These are phyloP conservation scores for Nettapus auritus DNA, from an alignment of 2,113 vertebrate genomes.

Conservation along the genomic window DNA sequence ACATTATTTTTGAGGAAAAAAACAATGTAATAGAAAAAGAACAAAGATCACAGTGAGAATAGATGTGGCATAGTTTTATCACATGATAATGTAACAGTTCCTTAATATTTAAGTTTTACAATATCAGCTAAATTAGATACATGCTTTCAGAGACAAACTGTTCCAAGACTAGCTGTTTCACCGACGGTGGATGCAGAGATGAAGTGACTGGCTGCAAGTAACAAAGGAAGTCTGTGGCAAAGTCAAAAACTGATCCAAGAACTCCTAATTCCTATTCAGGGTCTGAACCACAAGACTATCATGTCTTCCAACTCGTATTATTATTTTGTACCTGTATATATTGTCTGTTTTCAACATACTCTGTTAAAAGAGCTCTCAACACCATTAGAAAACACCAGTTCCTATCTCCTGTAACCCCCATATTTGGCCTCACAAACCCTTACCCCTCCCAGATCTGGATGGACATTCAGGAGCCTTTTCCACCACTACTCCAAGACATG, in stretches of 20 bases:
- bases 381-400: neutral
- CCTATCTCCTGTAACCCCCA: neutral
- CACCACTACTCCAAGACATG: neutral
- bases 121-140: constrained; percentile 2
- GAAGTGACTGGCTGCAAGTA: neutral
- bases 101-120: constrained; percentile 35
- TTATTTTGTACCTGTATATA: neutral
- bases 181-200: neutral
- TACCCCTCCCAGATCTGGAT: neutral
- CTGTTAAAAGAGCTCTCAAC: neutral
- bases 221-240: constrained; percentile 21
- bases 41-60: neutral
- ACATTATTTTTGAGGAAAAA: neutral
- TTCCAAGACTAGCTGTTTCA: constrained; percentile 7
- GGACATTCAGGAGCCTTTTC: neutral
- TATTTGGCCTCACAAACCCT: neutral
- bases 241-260: constrained; percentile 1
- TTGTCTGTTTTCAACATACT: neutral
- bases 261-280: neutral
- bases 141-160: neutral
- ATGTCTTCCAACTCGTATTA: neutral
- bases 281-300: neutral
- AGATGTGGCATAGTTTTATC: neutral
- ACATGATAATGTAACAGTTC: neutral
- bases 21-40: neutral